Conservation (phyloP, 2,113 vertebrate species). For the Neotoma lepida region DNA sequence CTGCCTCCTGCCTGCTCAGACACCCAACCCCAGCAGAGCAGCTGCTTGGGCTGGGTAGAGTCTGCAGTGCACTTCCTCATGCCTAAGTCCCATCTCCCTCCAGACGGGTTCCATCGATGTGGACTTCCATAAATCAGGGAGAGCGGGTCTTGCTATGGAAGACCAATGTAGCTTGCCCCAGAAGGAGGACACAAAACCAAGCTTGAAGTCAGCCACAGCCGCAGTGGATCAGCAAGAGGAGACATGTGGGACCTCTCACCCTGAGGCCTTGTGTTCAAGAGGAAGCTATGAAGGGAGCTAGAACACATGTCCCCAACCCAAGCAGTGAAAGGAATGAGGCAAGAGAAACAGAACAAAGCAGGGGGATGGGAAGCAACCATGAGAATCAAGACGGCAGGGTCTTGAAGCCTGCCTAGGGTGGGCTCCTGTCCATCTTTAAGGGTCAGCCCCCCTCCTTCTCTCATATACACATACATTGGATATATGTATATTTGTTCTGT, state of each 20-base stretch:
- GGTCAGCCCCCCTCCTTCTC: background rate
- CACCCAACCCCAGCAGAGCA: no score
- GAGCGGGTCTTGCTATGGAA: background rate
- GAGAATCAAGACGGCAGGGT: background rate
- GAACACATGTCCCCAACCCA: rapidly evolving
- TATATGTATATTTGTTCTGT: background rate
- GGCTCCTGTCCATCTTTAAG: background rate
- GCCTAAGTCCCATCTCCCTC: no score
- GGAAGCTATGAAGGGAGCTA: background rate
- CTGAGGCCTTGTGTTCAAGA: background rate
- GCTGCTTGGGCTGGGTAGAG: background rate
- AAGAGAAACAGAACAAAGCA: background rate
- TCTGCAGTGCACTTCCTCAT: background rate
- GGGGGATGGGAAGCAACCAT: background rate
- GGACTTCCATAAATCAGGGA: background rate
- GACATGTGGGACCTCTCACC: background rate
- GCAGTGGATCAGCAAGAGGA: background rate
- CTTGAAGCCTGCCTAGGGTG: background rate
- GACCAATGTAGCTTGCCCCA: background rate
- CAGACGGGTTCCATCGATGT: background rate
- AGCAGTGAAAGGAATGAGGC: background rate
- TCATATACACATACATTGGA: background rate
- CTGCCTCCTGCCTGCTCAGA: background rate
- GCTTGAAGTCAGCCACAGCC: background rate
- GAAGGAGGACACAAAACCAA: background rate